phyloP scores from a whole-genome alignment of 2,888 invertebrate genomes.

The Eupithecia tripunctaria region DNA sequence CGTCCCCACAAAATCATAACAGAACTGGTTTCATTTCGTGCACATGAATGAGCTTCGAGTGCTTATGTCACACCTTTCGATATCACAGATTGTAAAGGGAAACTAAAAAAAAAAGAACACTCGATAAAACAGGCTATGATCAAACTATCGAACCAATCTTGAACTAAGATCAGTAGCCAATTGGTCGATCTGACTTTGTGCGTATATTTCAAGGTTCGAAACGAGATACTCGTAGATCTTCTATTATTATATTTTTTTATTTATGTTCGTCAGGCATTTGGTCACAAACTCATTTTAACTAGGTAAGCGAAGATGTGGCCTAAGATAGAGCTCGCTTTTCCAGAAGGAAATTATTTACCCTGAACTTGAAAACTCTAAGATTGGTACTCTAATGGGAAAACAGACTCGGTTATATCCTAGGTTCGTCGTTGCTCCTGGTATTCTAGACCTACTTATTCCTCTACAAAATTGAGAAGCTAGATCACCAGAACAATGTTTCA shows the following conservation, averaged over 20 bases:
- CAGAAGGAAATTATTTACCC: no score
- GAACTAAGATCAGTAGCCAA: neutral
- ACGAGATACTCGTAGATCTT: no score
- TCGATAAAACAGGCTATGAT: neutral
- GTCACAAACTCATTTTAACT: no score
- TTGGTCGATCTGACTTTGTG: neutral
- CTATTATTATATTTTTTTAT: no score
- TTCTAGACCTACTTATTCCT: neutral
- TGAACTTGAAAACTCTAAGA: no score
- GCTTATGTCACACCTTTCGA: conserved; percentile 78
- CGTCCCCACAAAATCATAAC: conserved; percentile 67
- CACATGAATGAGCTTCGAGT: conserved; percentile 71
- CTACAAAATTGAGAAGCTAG: neutral
- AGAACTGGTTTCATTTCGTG: conserved; percentile 70
- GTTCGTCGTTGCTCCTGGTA: neutral
- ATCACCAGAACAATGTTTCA: conserved; percentile 5
- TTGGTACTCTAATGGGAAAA: no score
- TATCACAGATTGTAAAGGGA: conserved; percentile 35
- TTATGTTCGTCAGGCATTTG: no score
- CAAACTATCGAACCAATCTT: neutral
- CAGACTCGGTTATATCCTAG: neutral
- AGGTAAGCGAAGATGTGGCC: no score
- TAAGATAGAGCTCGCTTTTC: no score
- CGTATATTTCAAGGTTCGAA: neutral
- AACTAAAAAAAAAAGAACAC: conserved; percentile 20